Evolutionary conservation across 2,797 vertebrate species (phyloP), one percentile per base, ranked within the genome.

Genomic region (Sus cebifrons): DNA sequence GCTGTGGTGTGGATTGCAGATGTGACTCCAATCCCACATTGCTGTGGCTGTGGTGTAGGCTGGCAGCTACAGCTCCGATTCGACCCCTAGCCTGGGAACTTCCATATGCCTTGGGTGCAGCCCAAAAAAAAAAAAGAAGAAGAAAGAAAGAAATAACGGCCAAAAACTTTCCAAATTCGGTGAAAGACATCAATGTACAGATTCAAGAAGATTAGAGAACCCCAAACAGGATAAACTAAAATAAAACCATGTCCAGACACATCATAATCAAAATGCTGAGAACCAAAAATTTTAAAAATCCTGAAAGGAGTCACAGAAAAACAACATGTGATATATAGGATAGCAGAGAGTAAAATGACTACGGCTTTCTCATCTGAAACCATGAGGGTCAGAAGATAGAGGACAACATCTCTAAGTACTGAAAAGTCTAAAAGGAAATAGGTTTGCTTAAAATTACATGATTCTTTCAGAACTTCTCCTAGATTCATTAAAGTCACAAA

Each of bases 181-280:
- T 91, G 11, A 81, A 97, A 94, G 40, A 84, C 8, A 83, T 20
- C 44, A 91, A 87, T 87, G 58, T 84, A 75, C 21, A 96, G 71
- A 91, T 36, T 77, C 60, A 62, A 89, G 70, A 92, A 92, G 20
- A 89, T 70, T 4, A 65, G 3, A 91, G 32, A 95, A 97, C 3
- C 21, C 16, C 29, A 89, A 92, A 86, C 23, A 87, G 29, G 21
- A 89, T 71, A 62, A 89, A 95, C 32, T 36, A n/a, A 95, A 71
- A 86, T 52, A 86, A 87, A 88, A 86, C 0, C 9, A 44, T 54
- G 6, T 68, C 40, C 44, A 86, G 67, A 91, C 15, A 86, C 21
- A 70, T 84, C 81, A 79, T 54, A 77, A 90, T 75, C 52, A 94
- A 91, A 89, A 13, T 56, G 2, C 40, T 86, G 13, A 91, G 87